Conservation (phyloP, 2,888 invertebrate genomes). For the Apotomis capreana region DNA sequence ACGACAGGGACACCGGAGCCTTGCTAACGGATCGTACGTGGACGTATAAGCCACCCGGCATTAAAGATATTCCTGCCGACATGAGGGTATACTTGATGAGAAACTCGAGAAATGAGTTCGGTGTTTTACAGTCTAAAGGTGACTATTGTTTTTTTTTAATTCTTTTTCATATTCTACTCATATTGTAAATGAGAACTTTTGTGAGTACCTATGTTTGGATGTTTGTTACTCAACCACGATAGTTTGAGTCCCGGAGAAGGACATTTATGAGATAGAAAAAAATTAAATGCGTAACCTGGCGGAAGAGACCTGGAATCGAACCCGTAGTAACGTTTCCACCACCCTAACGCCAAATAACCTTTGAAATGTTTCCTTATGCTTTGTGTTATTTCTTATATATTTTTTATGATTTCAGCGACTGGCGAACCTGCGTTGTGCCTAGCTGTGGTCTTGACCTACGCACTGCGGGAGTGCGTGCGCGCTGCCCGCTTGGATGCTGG, state of each 20-base stretch:
- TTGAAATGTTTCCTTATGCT: too few species aligned
- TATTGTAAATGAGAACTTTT: too few species aligned
- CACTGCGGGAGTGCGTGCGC: slow-evolving; percentile 85
- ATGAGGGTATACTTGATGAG: slow-evolving; percentile 86
- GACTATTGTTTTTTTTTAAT: background rate
- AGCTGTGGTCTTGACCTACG: slow-evolving; percentile 78
- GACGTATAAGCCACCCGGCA: slow-evolving; percentile 89
- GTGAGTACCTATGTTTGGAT: too few species aligned
- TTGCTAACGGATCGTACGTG: slow-evolving; percentile 89
- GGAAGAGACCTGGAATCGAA: too few species aligned
- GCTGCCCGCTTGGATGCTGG: slow-evolving; percentile 84
- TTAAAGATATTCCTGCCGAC: slow-evolving; percentile 89
- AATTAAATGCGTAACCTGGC: too few species aligned
- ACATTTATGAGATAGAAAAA: too few species aligned
- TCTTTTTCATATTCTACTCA: too few species aligned
- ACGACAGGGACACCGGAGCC: slow-evolving; percentile 85
- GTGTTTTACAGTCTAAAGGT: slow-evolving; percentile 88
- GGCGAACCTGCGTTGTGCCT: slow-evolving; percentile 82
- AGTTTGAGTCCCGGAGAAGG: too few species aligned
- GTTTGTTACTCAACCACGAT: too few species aligned
- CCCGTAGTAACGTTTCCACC: too few species aligned
- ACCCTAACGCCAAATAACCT: too few species aligned
- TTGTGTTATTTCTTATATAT: background rate
- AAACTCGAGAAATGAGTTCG: slow-evolving; percentile 83
- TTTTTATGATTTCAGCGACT: slow-evolving; percentile 65